Conservation (phyloP, 2,113 vertebrate species). For the Microtus ochrogaster region DNA sequence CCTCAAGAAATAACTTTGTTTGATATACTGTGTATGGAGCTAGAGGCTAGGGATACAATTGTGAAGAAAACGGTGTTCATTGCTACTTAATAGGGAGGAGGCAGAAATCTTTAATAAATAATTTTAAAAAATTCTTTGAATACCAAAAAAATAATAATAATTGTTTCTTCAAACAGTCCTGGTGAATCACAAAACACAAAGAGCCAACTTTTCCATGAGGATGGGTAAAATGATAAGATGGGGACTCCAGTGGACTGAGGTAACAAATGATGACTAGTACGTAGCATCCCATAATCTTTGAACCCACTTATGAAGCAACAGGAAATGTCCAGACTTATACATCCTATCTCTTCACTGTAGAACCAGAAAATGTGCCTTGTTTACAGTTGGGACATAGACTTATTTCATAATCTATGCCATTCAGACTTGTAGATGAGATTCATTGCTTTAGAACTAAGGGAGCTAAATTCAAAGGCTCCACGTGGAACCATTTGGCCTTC, state of each 20-base stretch:
- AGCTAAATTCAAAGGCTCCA: not conserved
- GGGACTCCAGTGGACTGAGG: rapidly evolving
- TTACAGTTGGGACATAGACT: not conserved
- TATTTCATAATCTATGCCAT: not conserved
- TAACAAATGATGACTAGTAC: not conserved
- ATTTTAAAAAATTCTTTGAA: no score
- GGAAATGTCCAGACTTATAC: not conserved
- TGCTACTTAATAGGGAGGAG: not conserved
- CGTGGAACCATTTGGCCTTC: not conserved
- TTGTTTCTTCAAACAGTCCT: not conserved
- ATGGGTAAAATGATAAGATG: not conserved
- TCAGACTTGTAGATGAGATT: not conserved
- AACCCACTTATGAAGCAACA: not conserved
- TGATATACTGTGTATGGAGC: not conserved
- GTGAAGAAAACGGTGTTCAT: slow-evolving; percentile 25
- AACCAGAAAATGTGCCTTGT: not conserved
- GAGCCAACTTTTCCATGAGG: not conserved
- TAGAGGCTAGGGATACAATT: not conserved
- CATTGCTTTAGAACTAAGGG: not conserved
- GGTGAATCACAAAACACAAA: not conserved
- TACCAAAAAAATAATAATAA: not conserved
- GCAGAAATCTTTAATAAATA: no score
- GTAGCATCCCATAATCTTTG: not conserved
- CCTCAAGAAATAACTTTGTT: slow-evolving; percentile 2
- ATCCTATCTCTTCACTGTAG: not conserved